Conservation (phyloP, 2,113 vertebrate species). For the Xenopus laevis region DNA sequence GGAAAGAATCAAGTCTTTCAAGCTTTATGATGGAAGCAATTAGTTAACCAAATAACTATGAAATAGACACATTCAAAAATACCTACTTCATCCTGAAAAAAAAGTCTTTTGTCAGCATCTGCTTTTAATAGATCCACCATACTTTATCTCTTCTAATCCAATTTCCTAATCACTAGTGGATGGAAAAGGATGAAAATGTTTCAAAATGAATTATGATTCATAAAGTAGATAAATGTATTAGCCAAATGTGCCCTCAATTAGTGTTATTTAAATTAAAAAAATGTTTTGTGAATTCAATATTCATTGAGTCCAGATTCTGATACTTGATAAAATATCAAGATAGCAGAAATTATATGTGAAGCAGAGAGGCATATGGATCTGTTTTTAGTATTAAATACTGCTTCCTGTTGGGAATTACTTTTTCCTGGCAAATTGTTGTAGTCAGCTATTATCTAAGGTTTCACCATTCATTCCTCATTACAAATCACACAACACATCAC, state of each 20-base stretch:
- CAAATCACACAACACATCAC: slow-evolving; percentile 17
- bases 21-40: no score
- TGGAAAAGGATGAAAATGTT: neutral
- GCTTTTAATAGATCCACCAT: slow-evolving; percentile 12
- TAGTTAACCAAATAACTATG: no score
- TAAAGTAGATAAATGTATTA: neutral
- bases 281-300: slow-evolving; percentile 8
- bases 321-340: slow-evolving; percentile 14
- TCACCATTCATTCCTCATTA: slow-evolving; percentile 12
- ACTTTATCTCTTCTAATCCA: slow-evolving; percentile 7
- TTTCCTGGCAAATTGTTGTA: slow-evolving; percentile 17
- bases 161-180: neutral
- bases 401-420: slow-evolving; percentile 32
- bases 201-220: neutral
- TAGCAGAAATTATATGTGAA: neutral
- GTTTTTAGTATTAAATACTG: slow-evolving; percentile 24
- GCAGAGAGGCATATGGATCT: slow-evolving; percentile 32
- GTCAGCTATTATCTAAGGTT: slow-evolving; percentile 1
- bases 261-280: slow-evolving; percentile 3
- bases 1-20: no score
- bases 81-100: no score
- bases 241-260: slow-evolving; percentile 23
- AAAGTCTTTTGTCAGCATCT: slow-evolving; percentile 2
- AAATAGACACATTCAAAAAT: no score
- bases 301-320: neutral